These are phyloP conservation scores for Fregata magnificens DNA, from an alignment of 2,113 vertebrate genomes.

Conservation along the genomic window DNA sequence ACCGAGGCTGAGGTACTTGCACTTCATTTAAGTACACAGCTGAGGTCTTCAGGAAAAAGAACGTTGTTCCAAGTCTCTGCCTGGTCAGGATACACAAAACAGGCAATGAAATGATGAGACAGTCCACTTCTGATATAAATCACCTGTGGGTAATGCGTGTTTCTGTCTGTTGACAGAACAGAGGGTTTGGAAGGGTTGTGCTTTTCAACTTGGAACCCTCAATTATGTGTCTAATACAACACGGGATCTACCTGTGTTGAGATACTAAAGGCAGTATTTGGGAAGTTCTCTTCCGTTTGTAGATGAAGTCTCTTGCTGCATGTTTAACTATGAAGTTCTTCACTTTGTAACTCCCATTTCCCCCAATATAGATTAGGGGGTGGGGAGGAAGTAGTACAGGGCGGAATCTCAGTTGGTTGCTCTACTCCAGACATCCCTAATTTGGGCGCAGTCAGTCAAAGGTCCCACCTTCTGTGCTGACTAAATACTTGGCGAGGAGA, in stretches of 20 bases:
- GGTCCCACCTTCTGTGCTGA: not conserved
- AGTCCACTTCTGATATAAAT: not conserved
- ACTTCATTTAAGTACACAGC: not conserved
- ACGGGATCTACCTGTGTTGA: not conserved
- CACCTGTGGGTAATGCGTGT: fast-evolving
- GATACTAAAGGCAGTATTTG: not conserved
- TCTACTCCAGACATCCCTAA: not conserved
- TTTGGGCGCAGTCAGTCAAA: not conserved
- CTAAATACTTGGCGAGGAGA: not conserved
- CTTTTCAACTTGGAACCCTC: not conserved
- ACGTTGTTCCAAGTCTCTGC: not conserved
- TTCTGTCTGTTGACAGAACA: not conserved
- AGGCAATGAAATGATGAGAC: not conserved
- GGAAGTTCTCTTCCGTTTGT: not conserved
- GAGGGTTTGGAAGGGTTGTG: not conserved
- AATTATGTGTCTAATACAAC: not conserved
- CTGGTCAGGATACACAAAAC: not conserved
- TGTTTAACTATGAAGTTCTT: not conserved
- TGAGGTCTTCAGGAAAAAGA: not conserved
- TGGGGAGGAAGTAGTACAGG: not conserved
- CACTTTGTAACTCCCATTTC: not conserved
- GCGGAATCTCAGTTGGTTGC: not conserved
- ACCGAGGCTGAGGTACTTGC: not conserved
- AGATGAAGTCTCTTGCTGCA: not conserved
- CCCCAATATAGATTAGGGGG: not conserved